phyloP scores from a whole-genome alignment of 2,797 vertebrate species.

The Oryzias sinensis region DNA sequence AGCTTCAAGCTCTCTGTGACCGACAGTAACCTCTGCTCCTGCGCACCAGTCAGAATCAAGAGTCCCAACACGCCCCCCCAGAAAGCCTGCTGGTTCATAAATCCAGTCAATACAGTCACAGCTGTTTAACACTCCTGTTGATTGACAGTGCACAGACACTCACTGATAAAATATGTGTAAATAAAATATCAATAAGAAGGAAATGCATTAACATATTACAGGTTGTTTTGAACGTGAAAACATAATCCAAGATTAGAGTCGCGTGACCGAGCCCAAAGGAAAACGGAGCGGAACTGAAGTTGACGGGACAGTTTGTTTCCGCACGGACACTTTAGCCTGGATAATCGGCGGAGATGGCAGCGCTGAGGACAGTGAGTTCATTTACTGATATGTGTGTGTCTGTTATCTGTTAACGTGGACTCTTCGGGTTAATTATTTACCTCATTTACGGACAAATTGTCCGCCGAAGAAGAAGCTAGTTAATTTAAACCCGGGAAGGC shows the following conservation, averaged over 20 bases:
- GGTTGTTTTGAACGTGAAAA: no score
- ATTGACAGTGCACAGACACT: no score
- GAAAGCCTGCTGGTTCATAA: neutral
- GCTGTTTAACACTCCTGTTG: no score
- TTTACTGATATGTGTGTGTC: constrained; percentile 22
- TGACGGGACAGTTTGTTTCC: constrained; percentile 30
- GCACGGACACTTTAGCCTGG: constrained; percentile 38
- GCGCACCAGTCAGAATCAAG: constrained; percentile 46
- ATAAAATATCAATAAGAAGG: no score
- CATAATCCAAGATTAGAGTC: no score
- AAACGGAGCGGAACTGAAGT: constrained; percentile 61
- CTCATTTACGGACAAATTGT: neutral
- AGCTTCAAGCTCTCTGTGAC: constrained; percentile 27
- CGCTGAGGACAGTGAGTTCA: constrained; percentile 77
- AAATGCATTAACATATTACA: no score
- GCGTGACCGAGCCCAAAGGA: no score
- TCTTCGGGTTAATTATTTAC: constrained; percentile 56
- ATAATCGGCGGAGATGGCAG: constrained; percentile 71
- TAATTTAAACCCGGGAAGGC: neutral
- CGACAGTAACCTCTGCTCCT: constrained; percentile 34
- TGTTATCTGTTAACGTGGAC: neutral
- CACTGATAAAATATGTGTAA: no score
- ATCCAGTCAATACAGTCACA: neutral
- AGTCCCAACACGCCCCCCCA: constrained; percentile 43
- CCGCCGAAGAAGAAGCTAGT: neutral